Conservation (phyloP, 2,888 invertebrate species). For the Sarcophaga subvicina region DNA sequence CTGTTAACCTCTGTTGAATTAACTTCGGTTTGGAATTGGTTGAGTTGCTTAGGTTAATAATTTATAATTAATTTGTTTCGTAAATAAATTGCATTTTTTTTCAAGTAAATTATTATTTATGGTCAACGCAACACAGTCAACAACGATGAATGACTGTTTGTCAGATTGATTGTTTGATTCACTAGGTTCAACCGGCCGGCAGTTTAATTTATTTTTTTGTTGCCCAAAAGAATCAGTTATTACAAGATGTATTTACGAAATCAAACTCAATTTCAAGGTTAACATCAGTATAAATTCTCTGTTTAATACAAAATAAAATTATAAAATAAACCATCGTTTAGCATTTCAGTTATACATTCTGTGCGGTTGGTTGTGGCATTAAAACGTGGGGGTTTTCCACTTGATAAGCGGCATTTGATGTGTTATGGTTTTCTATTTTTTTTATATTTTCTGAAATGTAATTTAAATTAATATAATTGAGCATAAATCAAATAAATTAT, state of each 20-base stretch:
- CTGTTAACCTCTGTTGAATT: constrained; percentile 63
- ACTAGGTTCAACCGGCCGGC: neutral
- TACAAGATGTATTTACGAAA: constrained; percentile 32
- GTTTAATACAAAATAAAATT: neutral
- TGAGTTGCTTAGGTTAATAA: constrained; percentile 52
- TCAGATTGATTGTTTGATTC: neutral
- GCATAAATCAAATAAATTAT: constrained; percentile 36
- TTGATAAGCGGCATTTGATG: constrained; percentile 16
- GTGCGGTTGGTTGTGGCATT: neutral
- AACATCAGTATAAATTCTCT: constrained; percentile 64
- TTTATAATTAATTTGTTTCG: constrained; percentile 64
- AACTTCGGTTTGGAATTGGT: constrained; percentile 17
- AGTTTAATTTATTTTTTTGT: neutral
- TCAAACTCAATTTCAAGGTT: constrained; percentile 59
- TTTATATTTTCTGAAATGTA: neutral
- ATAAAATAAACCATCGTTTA: constrained; percentile 31
- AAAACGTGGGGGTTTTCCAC: constrained; percentile 41
- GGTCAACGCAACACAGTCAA: neutral
- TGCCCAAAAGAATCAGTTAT: neutral
- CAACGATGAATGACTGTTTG: neutral
- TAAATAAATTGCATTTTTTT: neutral
- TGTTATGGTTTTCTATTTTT: neutral
- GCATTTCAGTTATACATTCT: neutral
- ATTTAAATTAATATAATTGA: constrained; percentile 19
- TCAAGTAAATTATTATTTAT: neutral